Percentiles rank a stretch among this genome's conserved stretches.
phyloP scores from a whole-genome alignment of 2,797 vertebrate genomes.

The Alca torda region DNA sequence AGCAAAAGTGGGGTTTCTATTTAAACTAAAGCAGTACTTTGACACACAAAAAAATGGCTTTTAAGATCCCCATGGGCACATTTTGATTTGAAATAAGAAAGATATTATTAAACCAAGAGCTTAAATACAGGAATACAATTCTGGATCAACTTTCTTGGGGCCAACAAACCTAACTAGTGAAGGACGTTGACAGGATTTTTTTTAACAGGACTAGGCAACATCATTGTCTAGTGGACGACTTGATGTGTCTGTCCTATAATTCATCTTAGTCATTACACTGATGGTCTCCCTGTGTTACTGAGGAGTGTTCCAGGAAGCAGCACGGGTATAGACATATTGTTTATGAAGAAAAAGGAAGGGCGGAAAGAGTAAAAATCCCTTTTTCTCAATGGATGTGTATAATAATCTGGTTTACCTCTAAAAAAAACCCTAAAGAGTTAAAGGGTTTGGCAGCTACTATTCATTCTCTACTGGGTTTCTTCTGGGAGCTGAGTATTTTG shows the following conservation, averaged over 20 bases:
- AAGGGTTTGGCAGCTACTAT: background rate
- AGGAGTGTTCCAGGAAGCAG: background rate
- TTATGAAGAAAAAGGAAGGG: background rate
- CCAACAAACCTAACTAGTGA: background rate
- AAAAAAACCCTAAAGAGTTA: background rate
- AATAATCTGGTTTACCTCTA: background rate
- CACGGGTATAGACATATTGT: background rate
- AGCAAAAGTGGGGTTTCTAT: background rate
- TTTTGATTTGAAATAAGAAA: background rate
- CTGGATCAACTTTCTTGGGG: background rate
- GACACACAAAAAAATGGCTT: background rate
- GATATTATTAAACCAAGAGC: background rate
- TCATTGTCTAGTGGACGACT: background rate
- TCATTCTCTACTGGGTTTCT: background rate
- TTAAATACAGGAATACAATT: background rate
- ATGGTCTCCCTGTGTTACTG: background rate
- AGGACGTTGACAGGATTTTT: background rate
- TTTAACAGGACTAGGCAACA: background rate
- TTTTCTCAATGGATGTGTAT: background rate
- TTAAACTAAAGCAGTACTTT: background rate
- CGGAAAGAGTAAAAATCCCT: background rate
- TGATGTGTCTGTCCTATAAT: background rate
- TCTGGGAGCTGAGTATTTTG: slow-evolving; percentile 15
- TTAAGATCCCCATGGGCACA: background rate
- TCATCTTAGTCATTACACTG: background rate